Evolutionary conservation across 1,140 invertebrate genomes (phyloP), one percentile per base, ranked within the genome.

Genomic region (Drosophila guanche): DNA sequence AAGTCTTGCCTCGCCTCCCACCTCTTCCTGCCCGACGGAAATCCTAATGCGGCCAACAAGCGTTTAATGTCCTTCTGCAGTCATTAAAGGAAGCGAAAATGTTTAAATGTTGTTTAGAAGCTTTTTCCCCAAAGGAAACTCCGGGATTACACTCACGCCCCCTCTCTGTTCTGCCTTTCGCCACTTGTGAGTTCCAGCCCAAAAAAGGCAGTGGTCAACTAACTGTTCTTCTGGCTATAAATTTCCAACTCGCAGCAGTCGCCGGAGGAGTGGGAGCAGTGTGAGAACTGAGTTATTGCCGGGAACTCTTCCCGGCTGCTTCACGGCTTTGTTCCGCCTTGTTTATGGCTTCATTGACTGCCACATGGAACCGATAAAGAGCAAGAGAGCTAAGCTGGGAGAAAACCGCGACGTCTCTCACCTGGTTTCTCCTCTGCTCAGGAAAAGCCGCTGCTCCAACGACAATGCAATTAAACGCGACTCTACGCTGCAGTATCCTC

Each of bases 61-160:
- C 77, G 81, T 85, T 85, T 80, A 85, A 85, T 85, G 81, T 73
- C 76, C 79, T 86, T 68, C 76, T 84, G 77, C 73, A 85, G 81
- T 86, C 81, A 86, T 85, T 85, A 85, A 69, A 56, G 70, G 63
- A 65, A 80, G 77, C 52, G 55, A 52, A 65, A 43, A 65, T 58
- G 57, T 62, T 57, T 61, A 73, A 78, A 70, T 60, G 65, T 66
- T 60, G 65, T 66, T 67, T 59, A 70, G 75, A 84, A 75, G 57
- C 73, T 72, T 73, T 76, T 79, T 56, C 60, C 53, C 47, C 33
- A 12, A 12, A 37, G 33, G 3, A 7, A 55, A 53, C 76, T 63
- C 37, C 37, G 41, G 45, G 45, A 60, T n/a, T 4, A 37, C 33
- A 12, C 33, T 37, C 48, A 54, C n/a, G 27, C 43, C 20, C n/a